Base-by-base conservation (phyloP, 53 echinoderm and acorn worm species). In the Stichopus horrens region DNA sequence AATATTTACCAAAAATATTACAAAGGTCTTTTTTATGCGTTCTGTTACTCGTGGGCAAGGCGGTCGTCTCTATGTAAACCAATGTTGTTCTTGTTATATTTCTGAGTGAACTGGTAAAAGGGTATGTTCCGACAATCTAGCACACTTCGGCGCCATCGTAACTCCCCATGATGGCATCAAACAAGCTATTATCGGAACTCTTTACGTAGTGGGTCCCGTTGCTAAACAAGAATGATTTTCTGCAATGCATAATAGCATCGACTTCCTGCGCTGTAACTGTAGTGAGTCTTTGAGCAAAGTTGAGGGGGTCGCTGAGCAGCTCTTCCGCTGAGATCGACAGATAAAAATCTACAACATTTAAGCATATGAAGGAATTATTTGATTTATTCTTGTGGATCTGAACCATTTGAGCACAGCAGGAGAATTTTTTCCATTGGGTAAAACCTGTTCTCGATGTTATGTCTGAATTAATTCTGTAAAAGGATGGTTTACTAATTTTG, bases 61-160 rank as follows among this genome's bases (percentile, higher is more conserved):
- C 84, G 2, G 57, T 37, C 84, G 59, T 84, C 84, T 84, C 66
- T 84, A 13, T 84, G 23, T 6, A 84, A 59, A 22, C 84, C 84
- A 22, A 84, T 84, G n/a, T 83, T 83, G 20, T 13, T 14, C 18
- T 83, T 83, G 5, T 5, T 57, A 55, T 83, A 83, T 59, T 83
- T 59, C 19, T 55, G 83, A 57, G 83, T 83, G 58, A 84, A 63
- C 21, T 84, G 84, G 84, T 84, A 37, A 9, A 84, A 5, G 7
- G 63, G 84, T 60, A 84, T 20, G 84, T 84, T 8, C 65, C 84
- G 22, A 84, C 63, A 21, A 84, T 20, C 14, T 84, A 65, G 5
- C 67, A 84, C 7, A 84, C 84, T 60, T 52, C 84, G 4, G 63
- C 84, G 5, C 84, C 52, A 11, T 84, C 51, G 37, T 60, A 84